Conservation (phyloP, 2,113 vertebrate genomes). For the Mellivora capensis region DNA sequence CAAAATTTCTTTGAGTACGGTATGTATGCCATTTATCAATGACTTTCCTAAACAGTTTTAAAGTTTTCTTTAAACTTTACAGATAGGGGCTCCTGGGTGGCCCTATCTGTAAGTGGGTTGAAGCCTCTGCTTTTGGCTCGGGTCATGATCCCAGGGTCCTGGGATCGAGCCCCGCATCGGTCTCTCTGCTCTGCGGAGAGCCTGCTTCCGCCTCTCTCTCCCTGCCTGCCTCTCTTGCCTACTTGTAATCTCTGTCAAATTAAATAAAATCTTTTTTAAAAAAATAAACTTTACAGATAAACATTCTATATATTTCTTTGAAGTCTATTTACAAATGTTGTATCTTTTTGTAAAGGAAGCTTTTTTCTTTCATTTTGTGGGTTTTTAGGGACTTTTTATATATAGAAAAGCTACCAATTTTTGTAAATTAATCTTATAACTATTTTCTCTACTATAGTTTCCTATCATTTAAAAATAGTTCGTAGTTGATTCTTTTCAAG, state of each 20-base stretch:
- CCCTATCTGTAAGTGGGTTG: no score
- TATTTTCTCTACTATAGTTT: background rate
- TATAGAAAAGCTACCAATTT: background rate
- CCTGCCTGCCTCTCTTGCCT: no score
- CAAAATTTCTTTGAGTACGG: background rate
- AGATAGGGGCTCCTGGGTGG: no score
- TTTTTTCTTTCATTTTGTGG: background rate
- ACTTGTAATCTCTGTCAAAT: no score
- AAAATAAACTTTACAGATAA: background rate
- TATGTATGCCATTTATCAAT: background rate
- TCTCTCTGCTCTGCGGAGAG: no score
- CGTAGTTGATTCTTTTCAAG: background rate
- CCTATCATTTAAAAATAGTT: background rate
- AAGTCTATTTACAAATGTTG: background rate
- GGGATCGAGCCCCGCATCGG: no score
- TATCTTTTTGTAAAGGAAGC: slow-evolving; percentile 8
- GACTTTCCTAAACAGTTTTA: background rate
- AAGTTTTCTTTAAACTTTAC: background rate
- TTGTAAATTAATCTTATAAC: background rate
- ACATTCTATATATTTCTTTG: background rate
- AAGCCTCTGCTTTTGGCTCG: no score
- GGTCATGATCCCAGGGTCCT: no score
- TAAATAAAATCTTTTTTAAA: no score
- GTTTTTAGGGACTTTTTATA: background rate
- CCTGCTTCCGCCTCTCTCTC: no score